phyloP scores from a whole-genome alignment of 2,888 invertebrate genomes.

The Bhutanitis thaidina region DNA sequence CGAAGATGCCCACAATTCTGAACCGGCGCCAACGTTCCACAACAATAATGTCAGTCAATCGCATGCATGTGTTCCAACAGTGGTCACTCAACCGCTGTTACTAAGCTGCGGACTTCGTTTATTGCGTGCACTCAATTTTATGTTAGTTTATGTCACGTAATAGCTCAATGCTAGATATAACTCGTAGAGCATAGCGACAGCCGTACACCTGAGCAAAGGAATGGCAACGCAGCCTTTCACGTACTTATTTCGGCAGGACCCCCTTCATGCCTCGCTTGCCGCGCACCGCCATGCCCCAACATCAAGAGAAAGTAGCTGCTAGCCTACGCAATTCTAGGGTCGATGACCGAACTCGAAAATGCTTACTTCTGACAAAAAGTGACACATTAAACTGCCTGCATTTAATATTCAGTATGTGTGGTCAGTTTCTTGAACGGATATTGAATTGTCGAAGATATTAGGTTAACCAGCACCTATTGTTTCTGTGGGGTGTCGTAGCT shows the following conservation, averaged over 20 bases:
- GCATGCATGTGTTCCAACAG: slow-evolving; percentile 10
- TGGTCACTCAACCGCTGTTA: slow-evolving; percentile 6
- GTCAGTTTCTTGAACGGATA: slow-evolving; percentile 68
- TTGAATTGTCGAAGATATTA: slow-evolving; percentile 59
- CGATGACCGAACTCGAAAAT: slow-evolving; percentile 77
- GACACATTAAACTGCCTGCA: slow-evolving; percentile 71
- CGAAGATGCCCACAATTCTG: slow-evolving; percentile 40
- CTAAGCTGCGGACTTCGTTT: not conserved
- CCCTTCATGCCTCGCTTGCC: slow-evolving; percentile 57
- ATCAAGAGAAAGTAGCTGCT: slow-evolving; percentile 78
- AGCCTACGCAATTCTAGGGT: slow-evolving; percentile 78
- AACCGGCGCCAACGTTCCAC: slow-evolving; percentile 37
- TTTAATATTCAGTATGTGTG: slow-evolving; percentile 75
- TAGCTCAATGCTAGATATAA: slow-evolving; percentile 14
- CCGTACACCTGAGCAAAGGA: slow-evolving; percentile 33
- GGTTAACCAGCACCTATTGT: slow-evolving; percentile 51
- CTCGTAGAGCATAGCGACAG: slow-evolving; percentile 19
- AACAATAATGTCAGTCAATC: slow-evolving; percentile 26
- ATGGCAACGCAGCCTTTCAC: slow-evolving; percentile 72
- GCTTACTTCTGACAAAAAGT: slow-evolving; percentile 74
- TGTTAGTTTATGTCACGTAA: slow-evolving; percentile 13
- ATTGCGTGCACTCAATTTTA: slow-evolving; percentile 10
- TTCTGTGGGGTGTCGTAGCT: slow-evolving; percentile 23
- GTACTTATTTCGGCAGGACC: slow-evolving; percentile 77
- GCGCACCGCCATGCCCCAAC: slow-evolving; percentile 52